Conservation (phyloP, 1,140 invertebrate genomes). For the Solenopsis invicta region DNA sequence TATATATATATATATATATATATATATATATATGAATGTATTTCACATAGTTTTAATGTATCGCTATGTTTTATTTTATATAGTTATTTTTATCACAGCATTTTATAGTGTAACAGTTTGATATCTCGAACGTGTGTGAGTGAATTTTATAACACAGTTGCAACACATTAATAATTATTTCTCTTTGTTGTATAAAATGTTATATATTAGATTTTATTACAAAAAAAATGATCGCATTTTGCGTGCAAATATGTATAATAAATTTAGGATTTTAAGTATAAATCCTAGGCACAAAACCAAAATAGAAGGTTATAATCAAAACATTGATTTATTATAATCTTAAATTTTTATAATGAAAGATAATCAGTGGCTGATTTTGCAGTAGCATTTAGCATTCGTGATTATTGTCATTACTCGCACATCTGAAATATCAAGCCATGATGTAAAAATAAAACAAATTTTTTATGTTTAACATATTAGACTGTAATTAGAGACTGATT, state of each 20-base stretch:
- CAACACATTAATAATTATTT: conserved; percentile 37
- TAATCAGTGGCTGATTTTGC: conserved; percentile 8
- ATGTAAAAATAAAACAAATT: conserved; percentile 26
- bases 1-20: conserved; percentile 50
- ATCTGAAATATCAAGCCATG: conserved; percentile 27
- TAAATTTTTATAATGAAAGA: conserved; percentile 9
- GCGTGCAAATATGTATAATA: conserved; percentile 5
- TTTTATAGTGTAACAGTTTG: conserved; percentile 50
- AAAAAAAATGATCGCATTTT: not conserved
- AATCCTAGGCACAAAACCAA: conserved; percentile 4
- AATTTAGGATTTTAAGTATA: not conserved
- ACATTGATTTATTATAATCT: conserved; percentile 11
- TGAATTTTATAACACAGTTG: conserved; percentile 31
- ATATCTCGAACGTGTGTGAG: conserved; percentile 21
- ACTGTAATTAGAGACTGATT: conserved; percentile 71
- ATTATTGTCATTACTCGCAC: conserved; percentile 18
- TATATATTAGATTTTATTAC: conserved; percentile 39
- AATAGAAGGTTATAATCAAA: not conserved
- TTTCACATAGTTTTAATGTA: conserved; percentile 40
- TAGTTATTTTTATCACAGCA: conserved; percentile 41
- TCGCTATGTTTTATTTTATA: conserved; percentile 51
- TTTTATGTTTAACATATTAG: conserved; percentile 43
- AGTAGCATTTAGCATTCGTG: not conserved
- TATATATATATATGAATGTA: conserved; percentile 47
- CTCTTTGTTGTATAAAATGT: conserved; percentile 26